A percentile compares a stretch with the other conserved stretches of the same genome.
phyloP scores from a whole-genome alignment of 2,113 vertebrate species.

The Zonotrichia leucophrys region DNA sequence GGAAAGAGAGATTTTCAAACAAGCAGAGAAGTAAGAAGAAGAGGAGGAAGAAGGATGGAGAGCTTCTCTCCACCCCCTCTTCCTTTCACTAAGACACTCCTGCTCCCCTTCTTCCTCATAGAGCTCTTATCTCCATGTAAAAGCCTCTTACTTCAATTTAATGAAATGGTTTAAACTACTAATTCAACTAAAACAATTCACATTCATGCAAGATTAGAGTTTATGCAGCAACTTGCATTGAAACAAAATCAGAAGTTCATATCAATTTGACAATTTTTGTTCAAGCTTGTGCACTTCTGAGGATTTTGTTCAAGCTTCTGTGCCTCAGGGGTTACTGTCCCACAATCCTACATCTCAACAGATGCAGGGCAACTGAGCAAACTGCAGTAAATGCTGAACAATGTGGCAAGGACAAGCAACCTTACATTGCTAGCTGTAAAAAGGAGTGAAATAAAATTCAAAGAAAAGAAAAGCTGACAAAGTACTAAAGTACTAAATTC shows the following conservation, averaged over 20 bases:
- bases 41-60: not conserved
- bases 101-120: fast-evolving
- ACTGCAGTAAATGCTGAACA: constrained; percentile 5
- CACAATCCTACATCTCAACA: not conserved
- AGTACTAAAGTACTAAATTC: not conserved
- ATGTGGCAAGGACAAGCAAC: not conserved
- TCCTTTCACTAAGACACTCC: not conserved
- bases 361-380: not conserved
- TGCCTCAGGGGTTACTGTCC: not conserved
- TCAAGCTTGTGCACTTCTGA: not conserved
- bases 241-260: not conserved
- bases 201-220: not conserved
- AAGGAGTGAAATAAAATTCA: not conserved
- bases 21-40: not conserved
- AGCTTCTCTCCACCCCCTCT: not conserved
- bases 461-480: not conserved
- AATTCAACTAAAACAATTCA: not conserved
- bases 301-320: not conserved
- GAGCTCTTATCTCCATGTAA: not conserved
- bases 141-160: not conserved
- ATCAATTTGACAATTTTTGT: not conserved
- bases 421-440: not conserved
- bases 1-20: not conserved
- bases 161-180: not conserved
- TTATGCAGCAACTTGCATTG: not conserved